Conservation (phyloP, 2,113 vertebrate genomes). For the Myanophis thanlyinensis region DNA sequence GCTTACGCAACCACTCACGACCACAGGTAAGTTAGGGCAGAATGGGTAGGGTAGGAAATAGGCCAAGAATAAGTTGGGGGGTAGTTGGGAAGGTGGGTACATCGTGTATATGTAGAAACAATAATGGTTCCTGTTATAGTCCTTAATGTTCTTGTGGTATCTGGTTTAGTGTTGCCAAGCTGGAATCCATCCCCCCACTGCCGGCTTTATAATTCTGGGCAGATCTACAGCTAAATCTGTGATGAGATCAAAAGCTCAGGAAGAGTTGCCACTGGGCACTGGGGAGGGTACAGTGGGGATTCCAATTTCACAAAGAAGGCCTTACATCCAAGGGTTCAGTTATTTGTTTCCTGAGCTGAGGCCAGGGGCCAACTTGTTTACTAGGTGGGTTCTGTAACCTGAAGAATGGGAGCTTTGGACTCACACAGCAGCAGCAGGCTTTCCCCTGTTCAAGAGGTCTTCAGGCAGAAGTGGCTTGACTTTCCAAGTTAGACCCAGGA, state of each 20-base stretch:
- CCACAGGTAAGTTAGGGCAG: no score
- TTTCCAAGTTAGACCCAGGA: not conserved
- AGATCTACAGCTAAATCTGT: not conserved
- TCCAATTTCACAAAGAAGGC: not conserved
- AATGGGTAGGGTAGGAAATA: no score
- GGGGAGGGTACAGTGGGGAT: not conserved
- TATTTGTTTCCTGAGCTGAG: not conserved
- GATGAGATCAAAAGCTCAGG: not conserved
- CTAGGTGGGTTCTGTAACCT: not conserved
- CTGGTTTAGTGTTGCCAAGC: no score
- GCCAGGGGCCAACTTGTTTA: not conserved
- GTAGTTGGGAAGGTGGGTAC: no score
- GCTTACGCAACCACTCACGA: no score
- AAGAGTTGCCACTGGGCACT: not conserved
- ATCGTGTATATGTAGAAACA: no score
- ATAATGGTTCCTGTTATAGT: no score
- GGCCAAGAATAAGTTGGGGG: no score
- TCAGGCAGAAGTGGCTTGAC: not conserved
- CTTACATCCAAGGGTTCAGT: not conserved
- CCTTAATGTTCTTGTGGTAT: no score
- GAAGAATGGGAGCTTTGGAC: not conserved
- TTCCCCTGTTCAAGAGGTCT: not conserved
- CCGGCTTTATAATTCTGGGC: not conserved
- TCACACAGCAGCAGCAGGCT: not conserved
- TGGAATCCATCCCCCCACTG: not conserved